Percentiles rank a stretch among this genome's conserved stretches.
Conservation (phyloP, 2,888 invertebrate species). For the Chrysolina oricalcia region DNA sequence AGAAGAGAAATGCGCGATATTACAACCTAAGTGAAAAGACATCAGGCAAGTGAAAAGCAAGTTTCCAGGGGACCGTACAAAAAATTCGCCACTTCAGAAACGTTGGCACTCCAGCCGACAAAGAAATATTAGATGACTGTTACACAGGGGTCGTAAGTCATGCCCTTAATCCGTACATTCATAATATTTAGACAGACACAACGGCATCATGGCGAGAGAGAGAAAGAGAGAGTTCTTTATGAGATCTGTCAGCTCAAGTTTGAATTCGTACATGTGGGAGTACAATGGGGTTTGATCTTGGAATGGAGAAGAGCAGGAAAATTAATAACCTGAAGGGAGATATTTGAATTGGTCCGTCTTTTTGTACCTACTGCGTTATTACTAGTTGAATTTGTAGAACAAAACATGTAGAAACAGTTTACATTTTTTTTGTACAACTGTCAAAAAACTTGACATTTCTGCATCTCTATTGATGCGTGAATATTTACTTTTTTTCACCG, state of each 20-base stretch:
- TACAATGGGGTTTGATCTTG: not conserved
- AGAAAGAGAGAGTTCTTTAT: conserved; percentile 6
- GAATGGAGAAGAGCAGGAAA: not conserved
- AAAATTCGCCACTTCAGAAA: conserved; percentile 57
- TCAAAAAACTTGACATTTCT: too few relatives aligned
- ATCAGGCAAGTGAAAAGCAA: conserved; percentile 53
- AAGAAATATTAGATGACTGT: conserved; percentile 62
- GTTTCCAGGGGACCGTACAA: conserved; percentile 53
- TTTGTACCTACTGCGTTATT: too few relatives aligned
- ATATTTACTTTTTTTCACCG: too few relatives aligned
- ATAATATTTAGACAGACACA: conserved; percentile 61
- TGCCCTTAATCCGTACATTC: conserved; percentile 60
- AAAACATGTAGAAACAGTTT: too few relatives aligned
- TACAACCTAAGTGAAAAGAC: conserved; percentile 50
- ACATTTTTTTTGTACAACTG: too few relatives aligned
- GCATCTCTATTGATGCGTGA: too few relatives aligned
- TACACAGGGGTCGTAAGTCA: conserved; percentile 61
- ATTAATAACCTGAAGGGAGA: not conserved
- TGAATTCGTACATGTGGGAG: conserved; percentile 4
- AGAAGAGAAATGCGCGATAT: conserved; percentile 53
- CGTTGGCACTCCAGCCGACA: conserved; percentile 60
- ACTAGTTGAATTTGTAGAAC: too few relatives aligned
- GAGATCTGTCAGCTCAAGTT: conserved; percentile 3
- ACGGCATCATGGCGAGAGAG: not conserved
- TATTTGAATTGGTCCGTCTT: too few relatives aligned